phyloP scores from a whole-genome alignment of 1,140 invertebrate species.

The Drosophila parvula region DNA sequence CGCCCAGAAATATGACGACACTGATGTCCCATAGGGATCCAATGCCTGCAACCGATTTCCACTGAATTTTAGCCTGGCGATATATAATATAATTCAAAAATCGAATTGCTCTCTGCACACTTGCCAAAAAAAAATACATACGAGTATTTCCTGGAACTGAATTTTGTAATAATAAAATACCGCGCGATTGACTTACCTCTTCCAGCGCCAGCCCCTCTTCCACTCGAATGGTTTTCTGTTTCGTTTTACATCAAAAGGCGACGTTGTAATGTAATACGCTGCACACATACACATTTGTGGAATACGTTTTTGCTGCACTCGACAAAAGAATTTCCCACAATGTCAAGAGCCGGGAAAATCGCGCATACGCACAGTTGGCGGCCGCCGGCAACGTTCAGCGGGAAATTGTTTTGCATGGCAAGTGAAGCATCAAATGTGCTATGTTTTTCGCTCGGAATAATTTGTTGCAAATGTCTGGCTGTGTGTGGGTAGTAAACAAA shows the following conservation, averaged over 20 bases:
- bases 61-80: constrained; percentile 23
- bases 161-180: constrained; percentile 63
- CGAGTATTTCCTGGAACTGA: constrained; percentile 70
- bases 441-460: constrained; percentile 30
- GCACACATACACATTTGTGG: constrained; percentile 4
- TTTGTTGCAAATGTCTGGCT: constrained; percentile 38
- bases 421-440: constrained; percentile 31
- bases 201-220: constrained; percentile 1
- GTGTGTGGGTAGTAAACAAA: constrained; percentile 13
- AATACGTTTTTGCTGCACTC: constrained; percentile 64
- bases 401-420: constrained; percentile 17
- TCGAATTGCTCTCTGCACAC: constrained; percentile 4
- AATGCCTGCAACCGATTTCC: constrained; percentile 3
- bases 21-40: not conserved
- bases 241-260: constrained; percentile 52
- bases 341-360: constrained; percentile 65
- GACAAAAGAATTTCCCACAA: constrained; percentile 75
- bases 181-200: constrained; percentile 25
- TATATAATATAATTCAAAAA: constrained; percentile 59
- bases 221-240: constrained; percentile 22
- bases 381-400: constrained; percentile 19
- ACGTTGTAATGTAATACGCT: constrained; percentile 61
- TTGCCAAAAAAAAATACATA: constrained; percentile 40
- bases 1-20: constrained; percentile 1
- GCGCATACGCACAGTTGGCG: constrained; percentile 68